These are phyloP conservation scores for Metridium senile DNA, from an alignment of 92 coral and sea anemone genomes.

Conservation along the genomic window DNA sequence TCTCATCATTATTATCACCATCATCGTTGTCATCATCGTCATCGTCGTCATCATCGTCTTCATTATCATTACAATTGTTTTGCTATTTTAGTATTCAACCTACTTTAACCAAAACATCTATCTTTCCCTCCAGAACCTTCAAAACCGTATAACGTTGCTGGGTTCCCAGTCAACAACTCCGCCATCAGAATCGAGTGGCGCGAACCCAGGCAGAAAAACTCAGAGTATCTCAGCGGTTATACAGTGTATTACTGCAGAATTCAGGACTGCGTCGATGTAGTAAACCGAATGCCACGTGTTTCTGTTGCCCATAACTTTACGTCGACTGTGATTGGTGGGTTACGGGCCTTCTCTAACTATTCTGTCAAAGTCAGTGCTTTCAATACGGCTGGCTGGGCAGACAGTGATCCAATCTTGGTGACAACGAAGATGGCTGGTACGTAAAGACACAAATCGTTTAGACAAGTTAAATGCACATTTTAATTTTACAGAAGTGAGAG, in stretches of 20 bases:
- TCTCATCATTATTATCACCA: too few relatives aligned
- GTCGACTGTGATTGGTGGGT: slow-evolving; percentile 38
- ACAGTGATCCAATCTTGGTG: slow-evolving; percentile 37
- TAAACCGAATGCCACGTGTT: slow-evolving; percentile 2
- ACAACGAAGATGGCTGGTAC: slow-evolving; percentile 58
- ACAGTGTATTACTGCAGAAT: slow-evolving; percentile 48
- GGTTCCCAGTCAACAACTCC: slow-evolving; percentile 46
- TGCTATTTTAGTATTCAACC: too few relatives aligned
- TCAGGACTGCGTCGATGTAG: slow-evolving; percentile 18
- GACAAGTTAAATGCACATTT: too few relatives aligned
- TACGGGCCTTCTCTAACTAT: slow-evolving; percentile 63
- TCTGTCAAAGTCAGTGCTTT: slow-evolving; percentile 40
- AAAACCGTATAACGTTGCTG: slow-evolving; percentile 45
- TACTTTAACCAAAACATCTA: too few relatives aligned
- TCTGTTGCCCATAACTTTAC: slow-evolving; percentile 55
- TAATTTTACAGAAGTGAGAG: too few relatives aligned
- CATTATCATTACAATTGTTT: too few relatives aligned
- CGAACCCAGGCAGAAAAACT: slow-evolving; percentile 54
- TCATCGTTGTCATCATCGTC: too few relatives aligned
- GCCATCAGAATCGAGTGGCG: slow-evolving; percentile 57
- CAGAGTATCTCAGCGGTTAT: slow-evolving; percentile 44
- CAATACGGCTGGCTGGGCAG: slow-evolving; percentile 18
- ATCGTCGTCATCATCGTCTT: too few relatives aligned
- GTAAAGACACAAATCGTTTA: background rate
- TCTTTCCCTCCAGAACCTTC: slow-evolving; percentile 38